Evolutionary conservation across 2,888 invertebrate species (phyloP).

Genomic region (Spodoptera littoralis): DNA sequence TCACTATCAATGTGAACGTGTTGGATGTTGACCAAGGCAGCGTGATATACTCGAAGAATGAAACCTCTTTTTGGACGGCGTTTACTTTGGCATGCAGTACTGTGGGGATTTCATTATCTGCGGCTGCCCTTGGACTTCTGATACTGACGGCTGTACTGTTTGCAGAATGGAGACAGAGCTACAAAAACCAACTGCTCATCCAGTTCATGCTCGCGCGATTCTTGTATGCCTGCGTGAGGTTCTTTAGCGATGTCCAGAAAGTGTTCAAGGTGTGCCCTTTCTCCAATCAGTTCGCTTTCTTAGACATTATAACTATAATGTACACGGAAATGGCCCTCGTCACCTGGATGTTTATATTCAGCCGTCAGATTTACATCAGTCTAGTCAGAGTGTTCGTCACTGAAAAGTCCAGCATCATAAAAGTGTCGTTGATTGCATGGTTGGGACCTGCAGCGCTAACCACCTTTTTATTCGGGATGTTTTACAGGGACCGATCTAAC

Average conservation of each 20-base stretch:
- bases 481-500: slow-evolving; percentile 6
- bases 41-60: slow-evolving; percentile 54
- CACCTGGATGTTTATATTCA: slow-evolving; percentile 81
- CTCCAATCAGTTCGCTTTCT: slow-evolving; percentile 42
- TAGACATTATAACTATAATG: slow-evolving; percentile 61
- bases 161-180: slow-evolving; percentile 76
- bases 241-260: slow-evolving; percentile 64
- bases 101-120: slow-evolving; percentile 71
- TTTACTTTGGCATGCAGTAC: slow-evolving; percentile 67
- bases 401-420: slow-evolving; percentile 61
- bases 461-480: slow-evolving; percentile 49
- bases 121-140: slow-evolving; percentile 68
- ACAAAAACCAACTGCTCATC: slow-evolving; percentile 79
- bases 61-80: slow-evolving; percentile 49
- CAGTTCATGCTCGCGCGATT: slow-evolving; percentile 80
- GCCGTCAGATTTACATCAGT: slow-evolving; percentile 74
- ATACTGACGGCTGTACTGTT: slow-evolving; percentile 74
- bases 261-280: slow-evolving; percentile 48
- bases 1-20: background rate
- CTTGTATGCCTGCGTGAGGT: slow-evolving; percentile 70
- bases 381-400: slow-evolving; percentile 75
- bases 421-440: slow-evolving; percentile 72
- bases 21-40: slow-evolving; percentile 55
- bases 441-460: slow-evolving; percentile 60
- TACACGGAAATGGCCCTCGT: slow-evolving; percentile 76